A percentile compares a stretch with the other conserved stretches of the same genome.
Conservation (phyloP, 2,797 vertebrate species). For the Pteropus rufus region DNA sequence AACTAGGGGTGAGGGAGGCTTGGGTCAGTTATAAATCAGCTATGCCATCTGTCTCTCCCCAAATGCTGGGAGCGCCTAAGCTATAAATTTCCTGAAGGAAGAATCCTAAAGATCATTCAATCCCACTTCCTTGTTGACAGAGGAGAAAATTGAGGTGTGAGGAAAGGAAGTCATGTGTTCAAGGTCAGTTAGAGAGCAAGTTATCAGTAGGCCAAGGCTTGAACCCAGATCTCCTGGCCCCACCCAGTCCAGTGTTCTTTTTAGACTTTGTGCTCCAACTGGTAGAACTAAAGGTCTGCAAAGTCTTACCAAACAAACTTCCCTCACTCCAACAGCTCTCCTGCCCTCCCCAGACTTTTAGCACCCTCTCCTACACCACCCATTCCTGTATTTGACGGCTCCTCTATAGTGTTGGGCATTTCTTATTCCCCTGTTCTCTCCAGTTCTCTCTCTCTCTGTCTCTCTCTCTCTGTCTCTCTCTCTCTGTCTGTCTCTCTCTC, state of each 20-base stretch:
- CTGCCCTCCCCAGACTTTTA: neutral
- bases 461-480: neutral
- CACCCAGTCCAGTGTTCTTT: neutral
- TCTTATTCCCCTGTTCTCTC: neutral
- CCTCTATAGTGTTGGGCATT: neutral
- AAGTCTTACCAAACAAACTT: neutral
- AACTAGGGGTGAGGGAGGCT: neutral
- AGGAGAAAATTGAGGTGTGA: neutral
- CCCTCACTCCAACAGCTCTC: neutral
- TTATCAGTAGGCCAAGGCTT: neutral
- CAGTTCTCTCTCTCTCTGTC: neutral
- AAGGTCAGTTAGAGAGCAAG: neutral
- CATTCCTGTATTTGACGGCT: neutral
- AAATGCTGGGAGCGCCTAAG: neutral
- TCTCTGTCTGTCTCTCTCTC: neutral
- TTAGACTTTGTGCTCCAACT: neutral
- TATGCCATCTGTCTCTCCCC: neutral
- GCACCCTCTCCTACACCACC: too few species aligned
- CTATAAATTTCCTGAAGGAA: neutral
- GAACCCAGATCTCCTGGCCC: neutral
- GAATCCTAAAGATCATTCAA: neutral
- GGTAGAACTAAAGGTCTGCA: neutral
- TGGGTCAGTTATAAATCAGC: neutral
- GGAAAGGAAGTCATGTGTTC: neutral
- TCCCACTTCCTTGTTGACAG: neutral